phyloP scores from a whole-genome alignment of 2,888 invertebrate species.

The Diachrysia chrysitis region DNA sequence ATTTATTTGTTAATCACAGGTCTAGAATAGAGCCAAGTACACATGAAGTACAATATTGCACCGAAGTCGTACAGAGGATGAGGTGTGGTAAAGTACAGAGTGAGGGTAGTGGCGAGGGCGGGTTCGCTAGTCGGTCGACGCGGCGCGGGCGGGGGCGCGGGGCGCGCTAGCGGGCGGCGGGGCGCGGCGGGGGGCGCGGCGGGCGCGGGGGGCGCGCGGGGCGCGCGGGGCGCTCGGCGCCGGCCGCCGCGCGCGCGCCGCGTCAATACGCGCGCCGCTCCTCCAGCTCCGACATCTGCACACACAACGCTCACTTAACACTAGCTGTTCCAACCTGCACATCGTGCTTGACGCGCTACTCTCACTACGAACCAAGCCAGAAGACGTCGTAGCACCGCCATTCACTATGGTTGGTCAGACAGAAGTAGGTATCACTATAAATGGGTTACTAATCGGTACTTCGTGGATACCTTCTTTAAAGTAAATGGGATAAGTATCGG shows the following conservation, averaged over 20 bases:
- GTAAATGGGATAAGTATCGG: too few species aligned
- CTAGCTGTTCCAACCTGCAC: too few species aligned
- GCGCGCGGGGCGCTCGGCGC: background rate
- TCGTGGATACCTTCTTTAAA: too few species aligned
- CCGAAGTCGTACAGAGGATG: slow-evolving; percentile 37
- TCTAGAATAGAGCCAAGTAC: slow-evolving; percentile 33
- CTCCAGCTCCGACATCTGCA: slow-evolving; percentile 83
- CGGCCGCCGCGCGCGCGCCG: slow-evolving; percentile 46
- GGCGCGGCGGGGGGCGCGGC: slow-evolving; percentile 26
- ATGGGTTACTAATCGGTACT: too few species aligned
- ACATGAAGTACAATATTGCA: slow-evolving; percentile 42
- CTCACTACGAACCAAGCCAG: too few species aligned
- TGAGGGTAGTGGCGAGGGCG: slow-evolving; percentile 9
- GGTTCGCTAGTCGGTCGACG: slow-evolving; percentile 1
- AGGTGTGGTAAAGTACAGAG: slow-evolving; percentile 43
- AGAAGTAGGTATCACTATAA: too few species aligned
- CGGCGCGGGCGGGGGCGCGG: slow-evolving; percentile 11
- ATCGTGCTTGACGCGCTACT: too few species aligned
- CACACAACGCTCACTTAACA: background rate
- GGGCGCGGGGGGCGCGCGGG: slow-evolving; percentile 30
- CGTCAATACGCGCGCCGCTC: slow-evolving; percentile 87
- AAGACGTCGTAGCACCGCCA: too few species aligned
- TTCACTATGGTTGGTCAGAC: too few species aligned
- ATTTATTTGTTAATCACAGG: slow-evolving; percentile 48
- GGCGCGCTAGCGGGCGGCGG: background rate